Evolutionary conservation across 2,797 vertebrate genomes (phyloP).

Genomic region (Scolopax rusticola): DNA sequence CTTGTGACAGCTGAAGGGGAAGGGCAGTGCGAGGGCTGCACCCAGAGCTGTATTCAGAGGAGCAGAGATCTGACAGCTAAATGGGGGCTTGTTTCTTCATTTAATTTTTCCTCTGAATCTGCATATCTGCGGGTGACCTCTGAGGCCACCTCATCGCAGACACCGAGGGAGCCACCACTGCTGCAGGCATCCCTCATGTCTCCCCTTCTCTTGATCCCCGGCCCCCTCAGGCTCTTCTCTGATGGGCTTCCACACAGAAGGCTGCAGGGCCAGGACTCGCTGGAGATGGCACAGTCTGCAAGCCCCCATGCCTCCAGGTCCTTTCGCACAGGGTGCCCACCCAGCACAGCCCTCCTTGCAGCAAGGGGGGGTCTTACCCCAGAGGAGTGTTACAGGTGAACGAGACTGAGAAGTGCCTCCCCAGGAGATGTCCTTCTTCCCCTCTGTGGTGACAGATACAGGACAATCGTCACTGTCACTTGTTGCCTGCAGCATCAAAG

Average conservation of each 20-base stretch:
- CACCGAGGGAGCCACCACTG: background rate
- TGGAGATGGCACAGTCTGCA: rapidly evolving
- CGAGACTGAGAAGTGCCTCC: background rate
- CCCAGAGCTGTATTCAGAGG: background rate
- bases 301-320: rapidly evolving
- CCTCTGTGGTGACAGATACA: rapidly evolving
- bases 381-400: background rate
- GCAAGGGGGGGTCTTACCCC: rapidly evolving
- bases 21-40: background rate
- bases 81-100: background rate
- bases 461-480: background rate
- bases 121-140: background rate
- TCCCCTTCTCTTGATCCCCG: background rate
- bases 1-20: background rate
- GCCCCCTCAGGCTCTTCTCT: background rate
- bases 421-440: background rate
- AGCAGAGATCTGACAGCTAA: slow-evolving; percentile 10
- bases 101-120: slow-evolving; percentile 12
- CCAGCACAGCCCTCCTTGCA: rapidly evolving
- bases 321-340: background rate
- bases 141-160: rapidly evolving
- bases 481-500: rapidly evolving
- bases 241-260: rapidly evolving
- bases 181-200: background rate
- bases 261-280: background rate